phyloP scores from a whole-genome alignment of 2,888 invertebrate genomes.

The Osmoderma eremita region DNA sequence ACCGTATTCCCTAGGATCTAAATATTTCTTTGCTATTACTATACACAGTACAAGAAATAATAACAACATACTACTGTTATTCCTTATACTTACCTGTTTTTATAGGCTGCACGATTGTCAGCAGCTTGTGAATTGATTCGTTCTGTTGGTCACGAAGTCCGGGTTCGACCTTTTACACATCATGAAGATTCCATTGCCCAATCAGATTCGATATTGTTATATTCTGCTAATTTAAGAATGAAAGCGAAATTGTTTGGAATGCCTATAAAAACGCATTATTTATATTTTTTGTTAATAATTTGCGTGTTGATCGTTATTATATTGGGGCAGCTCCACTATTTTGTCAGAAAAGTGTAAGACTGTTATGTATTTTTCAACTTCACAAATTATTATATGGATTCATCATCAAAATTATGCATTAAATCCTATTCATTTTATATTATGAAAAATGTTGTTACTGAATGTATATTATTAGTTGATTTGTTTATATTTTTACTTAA shows the following conservation, averaged over 20 bases:
- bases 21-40: too few species aligned
- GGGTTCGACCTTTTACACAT: slow-evolving; percentile 82
- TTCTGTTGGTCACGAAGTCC: slow-evolving; percentile 80
- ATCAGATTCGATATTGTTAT: slow-evolving; percentile 79
- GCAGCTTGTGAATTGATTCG: slow-evolving; percentile 77
- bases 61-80: too few species aligned
- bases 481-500: too few species aligned
- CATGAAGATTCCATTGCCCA: slow-evolving; percentile 80
- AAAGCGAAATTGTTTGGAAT: slow-evolving; percentile 79
- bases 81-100: background rate
- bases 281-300: slow-evolving; percentile 72
- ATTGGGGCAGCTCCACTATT: slow-evolving; percentile 76
- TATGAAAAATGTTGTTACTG: too few species aligned
- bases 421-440: background rate
- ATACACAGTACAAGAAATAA: too few species aligned
- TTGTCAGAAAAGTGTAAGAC: background rate
- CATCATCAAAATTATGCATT: background rate
- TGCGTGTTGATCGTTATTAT: slow-evolving; percentile 71
- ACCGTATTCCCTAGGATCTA: too few species aligned
- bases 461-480: too few species aligned
- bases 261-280: slow-evolving; percentile 76
- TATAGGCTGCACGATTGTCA: slow-evolving; percentile 76
- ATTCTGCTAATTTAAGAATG: slow-evolving; percentile 78
- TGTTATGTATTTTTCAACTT: background rate
- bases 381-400: background rate